These are phyloP conservation scores for Tympanoctomys barrerae DNA, from an alignment of 2,797 vertebrate genomes.

Conservation along the genomic window DNA sequence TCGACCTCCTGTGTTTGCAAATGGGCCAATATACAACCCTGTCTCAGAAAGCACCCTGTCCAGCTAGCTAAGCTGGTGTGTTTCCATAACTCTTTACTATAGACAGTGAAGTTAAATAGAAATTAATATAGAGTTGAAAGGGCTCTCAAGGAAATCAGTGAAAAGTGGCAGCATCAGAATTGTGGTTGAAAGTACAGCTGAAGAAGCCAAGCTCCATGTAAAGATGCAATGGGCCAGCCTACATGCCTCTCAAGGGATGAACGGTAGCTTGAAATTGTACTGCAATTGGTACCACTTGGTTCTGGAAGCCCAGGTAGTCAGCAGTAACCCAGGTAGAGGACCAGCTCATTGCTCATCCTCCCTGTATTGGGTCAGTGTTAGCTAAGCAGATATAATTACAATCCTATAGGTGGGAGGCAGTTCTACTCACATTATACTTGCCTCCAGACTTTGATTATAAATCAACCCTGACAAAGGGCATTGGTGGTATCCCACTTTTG, in stretches of 20 bases:
- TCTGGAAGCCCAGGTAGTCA: neutral
- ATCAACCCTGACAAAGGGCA: neutral
- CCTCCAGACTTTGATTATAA: neutral
- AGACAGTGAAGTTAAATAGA: neutral
- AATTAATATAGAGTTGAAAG: neutral
- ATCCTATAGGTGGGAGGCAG: neutral
- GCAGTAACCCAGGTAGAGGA: neutral
- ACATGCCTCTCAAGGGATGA: neutral
- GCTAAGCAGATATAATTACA: neutral
- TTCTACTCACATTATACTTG: neutral
- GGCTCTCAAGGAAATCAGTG: neutral
- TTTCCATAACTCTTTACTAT: neutral
- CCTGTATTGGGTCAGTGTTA: neutral
- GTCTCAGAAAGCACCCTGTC: too few species aligned
- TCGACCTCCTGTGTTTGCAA: neutral
- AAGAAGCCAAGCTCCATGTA: neutral
- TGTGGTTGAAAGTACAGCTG: neutral
- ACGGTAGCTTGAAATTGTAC: neutral
- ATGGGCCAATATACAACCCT: neutral
- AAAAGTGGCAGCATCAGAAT: neutral
- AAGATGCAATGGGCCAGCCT: neutral
- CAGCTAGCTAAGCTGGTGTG: neutral
- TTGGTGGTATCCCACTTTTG: neutral
- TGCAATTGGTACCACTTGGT: neutral
- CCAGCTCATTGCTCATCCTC: neutral